A percentile compares a stretch with the other conserved stretches of the same genome.
phyloP scores from a whole-genome alignment of 2,113 vertebrate species.

The Ceratotherium simum region DNA sequence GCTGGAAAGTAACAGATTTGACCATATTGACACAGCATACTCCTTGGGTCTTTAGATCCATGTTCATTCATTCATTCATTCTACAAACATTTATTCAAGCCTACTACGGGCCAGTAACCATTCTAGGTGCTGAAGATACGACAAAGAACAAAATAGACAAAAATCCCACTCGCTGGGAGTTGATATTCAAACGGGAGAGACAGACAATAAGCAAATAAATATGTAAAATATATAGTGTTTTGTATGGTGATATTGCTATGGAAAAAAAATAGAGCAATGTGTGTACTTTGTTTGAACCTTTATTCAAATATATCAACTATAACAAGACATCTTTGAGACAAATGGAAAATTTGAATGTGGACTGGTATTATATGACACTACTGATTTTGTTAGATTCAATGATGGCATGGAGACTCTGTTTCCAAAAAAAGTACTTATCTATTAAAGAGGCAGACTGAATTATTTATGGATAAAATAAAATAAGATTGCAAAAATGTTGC shows the following conservation, averaged over 20 bases:
- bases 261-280: neutral
- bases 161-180: neutral
- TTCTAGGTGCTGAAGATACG: neutral
- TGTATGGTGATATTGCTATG: neutral
- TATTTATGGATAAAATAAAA: neutral
- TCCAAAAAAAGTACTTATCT: neutral
- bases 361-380: neutral
- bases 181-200: neutral
- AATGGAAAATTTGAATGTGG: neutral
- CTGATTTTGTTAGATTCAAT: neutral
- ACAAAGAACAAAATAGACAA: neutral
- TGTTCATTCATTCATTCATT: neutral
- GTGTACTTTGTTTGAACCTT: neutral
- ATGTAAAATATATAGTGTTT: neutral
- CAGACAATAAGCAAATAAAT: neutral
- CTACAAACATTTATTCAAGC: neutral
- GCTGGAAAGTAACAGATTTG: neutral
- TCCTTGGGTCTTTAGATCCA: neutral
- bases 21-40: neutral
- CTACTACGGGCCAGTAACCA: neutral
- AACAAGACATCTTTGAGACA: neutral
- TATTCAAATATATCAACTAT: neutral
- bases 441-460: neutral
- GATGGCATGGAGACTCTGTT: neutral
- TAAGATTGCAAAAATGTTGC: neutral